phyloP scores from a whole-genome alignment of 2,888 invertebrate genomes.

The Willowsia nigromaculata region DNA sequence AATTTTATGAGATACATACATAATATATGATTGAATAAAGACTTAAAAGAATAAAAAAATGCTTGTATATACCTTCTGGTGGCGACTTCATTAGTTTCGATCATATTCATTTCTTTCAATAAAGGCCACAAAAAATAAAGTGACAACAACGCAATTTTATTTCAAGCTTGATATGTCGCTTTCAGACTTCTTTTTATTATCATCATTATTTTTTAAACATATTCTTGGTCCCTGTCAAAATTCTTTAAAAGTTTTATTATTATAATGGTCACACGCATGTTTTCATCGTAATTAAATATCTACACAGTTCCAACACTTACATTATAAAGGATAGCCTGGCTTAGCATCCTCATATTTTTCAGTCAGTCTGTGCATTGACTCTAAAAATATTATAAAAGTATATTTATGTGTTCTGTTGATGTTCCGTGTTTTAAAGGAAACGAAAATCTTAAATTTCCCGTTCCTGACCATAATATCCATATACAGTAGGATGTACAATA shows the following conservation, averaged over 20 bases:
- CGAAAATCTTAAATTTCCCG: background rate
- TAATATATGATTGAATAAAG: conserved; percentile 69
- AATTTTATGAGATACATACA: conserved; percentile 61
- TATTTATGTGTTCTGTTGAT: background rate
- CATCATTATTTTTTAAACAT: background rate
- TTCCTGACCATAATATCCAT: too few relatives aligned
- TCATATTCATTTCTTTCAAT: background rate
- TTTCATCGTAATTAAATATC: background rate
- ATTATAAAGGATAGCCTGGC: background rate
- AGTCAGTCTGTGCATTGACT: conserved; percentile 67
- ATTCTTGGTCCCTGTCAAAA: conserved; percentile 1
- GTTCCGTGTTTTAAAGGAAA: background rate
- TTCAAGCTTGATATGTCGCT: background rate
- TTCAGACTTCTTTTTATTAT: background rate
- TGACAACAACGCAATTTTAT: background rate
- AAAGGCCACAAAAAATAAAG: background rate
- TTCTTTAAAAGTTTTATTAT: background rate
- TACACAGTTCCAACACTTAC: background rate
- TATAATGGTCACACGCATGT: background rate
- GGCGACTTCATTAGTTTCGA: background rate
- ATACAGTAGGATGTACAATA: background rate
- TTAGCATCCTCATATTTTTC: background rate
- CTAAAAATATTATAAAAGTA: conserved; percentile 1
- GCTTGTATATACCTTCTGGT: background rate
- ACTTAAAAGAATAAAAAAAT: conserved; percentile 50